Conservation (phyloP, 2,113 vertebrate genomes). For the Taurulus bubalis region DNA sequence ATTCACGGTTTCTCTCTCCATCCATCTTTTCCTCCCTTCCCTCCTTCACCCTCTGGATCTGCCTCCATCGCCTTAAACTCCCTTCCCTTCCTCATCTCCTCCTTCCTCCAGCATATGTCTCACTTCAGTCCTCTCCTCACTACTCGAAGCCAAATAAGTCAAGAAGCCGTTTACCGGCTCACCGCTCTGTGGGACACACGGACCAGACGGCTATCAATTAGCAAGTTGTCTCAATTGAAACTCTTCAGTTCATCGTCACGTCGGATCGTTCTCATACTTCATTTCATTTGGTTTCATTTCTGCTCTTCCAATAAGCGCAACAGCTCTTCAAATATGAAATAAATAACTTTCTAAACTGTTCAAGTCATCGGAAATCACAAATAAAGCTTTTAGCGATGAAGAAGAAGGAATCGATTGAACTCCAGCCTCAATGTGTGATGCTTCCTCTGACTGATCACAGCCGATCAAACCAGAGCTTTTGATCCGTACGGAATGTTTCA, state of each 20-base stretch:
- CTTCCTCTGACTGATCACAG: no score
- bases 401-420: background rate
- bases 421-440: background rate
- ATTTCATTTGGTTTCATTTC: background rate
- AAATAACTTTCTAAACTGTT: background rate
- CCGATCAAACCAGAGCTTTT: no score
- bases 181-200: no score
- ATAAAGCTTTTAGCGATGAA: background rate
- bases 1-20: slow-evolving; percentile 27
- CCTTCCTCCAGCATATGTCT: background rate
- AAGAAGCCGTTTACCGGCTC: background rate
- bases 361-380: background rate
- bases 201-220: no score
- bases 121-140: background rate
- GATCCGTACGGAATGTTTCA: no score
- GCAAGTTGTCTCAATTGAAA: background rate
- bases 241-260: background rate
- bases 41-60: background rate
- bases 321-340: background rate
- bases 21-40: background rate
- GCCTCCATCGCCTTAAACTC: background rate
- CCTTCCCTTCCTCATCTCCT: background rate
- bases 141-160: background rate
- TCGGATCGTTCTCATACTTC: background rate
- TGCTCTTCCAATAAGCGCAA: no score